phyloP scores from a whole-genome alignment of 2,797 vertebrate genomes.

The Serranus cabrilla region DNA sequence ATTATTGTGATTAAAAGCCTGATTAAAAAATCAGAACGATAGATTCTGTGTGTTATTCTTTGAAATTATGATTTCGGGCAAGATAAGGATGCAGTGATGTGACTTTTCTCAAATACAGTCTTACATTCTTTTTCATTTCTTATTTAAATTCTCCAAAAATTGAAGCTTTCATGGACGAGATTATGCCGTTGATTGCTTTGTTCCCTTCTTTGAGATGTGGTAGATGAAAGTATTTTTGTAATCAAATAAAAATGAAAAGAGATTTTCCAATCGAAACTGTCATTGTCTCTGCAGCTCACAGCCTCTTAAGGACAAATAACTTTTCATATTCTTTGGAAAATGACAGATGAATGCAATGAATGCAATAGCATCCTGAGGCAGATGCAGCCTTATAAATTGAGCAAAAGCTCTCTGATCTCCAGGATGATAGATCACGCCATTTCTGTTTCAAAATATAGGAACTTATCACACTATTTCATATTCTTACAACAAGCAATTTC shows the following conservation, averaged over 20 bases:
- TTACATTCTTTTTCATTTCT: slow-evolving; percentile 11
- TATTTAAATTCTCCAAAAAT: slow-evolving; percentile 19
- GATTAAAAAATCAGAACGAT: slow-evolving; percentile 23
- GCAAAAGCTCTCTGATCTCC: slow-evolving; percentile 59
- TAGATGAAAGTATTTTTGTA: slow-evolving; percentile 38
- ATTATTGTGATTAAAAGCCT: slow-evolving; percentile 49
- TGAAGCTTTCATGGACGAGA: slow-evolving; percentile 3
- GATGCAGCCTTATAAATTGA: slow-evolving; percentile 58
- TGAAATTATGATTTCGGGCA: slow-evolving; percentile 1
- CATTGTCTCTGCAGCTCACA: slow-evolving; percentile 25
- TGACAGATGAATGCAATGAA: slow-evolving; percentile 57
- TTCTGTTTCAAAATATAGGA: slow-evolving; percentile 45
- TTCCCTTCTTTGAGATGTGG: slow-evolving; percentile 17
- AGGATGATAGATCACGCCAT: slow-evolving; percentile 43
- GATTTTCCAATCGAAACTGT: slow-evolving; percentile 35
- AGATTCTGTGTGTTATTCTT: slow-evolving; percentile 5
- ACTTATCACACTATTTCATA: slow-evolving; percentile 29
- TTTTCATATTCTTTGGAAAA: slow-evolving; percentile 59
- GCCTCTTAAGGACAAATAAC: slow-evolving; percentile 44
- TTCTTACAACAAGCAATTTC: slow-evolving; percentile 47
- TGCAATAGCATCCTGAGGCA: slow-evolving; percentile 45
- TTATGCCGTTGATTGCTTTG: slow-evolving; percentile 28
- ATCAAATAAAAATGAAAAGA: slow-evolving; percentile 46
- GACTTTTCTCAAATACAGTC: slow-evolving; percentile 19
- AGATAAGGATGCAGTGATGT: background rate